Percentiles rank a stretch among this genome's conserved stretches.
Conservation (phyloP, 2,888 invertebrate species). For the Tipula lateralis region DNA sequence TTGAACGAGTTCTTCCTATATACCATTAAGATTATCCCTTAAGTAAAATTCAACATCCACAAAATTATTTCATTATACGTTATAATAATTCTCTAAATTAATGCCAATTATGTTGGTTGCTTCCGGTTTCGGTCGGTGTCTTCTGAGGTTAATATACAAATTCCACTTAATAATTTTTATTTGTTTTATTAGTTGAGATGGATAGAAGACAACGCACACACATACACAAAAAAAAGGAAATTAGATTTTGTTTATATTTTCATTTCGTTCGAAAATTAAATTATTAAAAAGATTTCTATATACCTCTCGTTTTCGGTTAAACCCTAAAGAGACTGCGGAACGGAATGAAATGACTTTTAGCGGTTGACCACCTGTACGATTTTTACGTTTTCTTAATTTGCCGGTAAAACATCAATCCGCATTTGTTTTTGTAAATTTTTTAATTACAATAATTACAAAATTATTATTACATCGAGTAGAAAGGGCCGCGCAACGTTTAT, state of each 20-base stretch:
- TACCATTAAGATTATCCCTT: background rate
- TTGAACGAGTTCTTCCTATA: too few species aligned
- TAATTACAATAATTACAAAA: background rate
- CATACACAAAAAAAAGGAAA: background rate
- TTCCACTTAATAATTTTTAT: slow-evolving; percentile 14
- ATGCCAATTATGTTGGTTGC: background rate
- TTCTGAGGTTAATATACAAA: background rate
- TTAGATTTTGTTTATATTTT: background rate
- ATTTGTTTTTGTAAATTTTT: background rate
- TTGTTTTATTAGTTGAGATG: slow-evolving; percentile 12
- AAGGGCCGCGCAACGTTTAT: background rate
- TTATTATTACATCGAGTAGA: background rate
- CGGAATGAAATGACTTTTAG: background rate
- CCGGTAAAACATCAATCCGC: background rate
- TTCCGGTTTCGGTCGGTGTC: slow-evolving; percentile 11
- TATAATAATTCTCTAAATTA: background rate
- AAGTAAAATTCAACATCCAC: background rate
- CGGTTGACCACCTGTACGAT: slow-evolving; percentile 1
- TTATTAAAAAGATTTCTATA: background rate
- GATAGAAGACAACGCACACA: background rate
- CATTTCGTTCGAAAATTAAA: background rate
- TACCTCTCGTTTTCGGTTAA: background rate
- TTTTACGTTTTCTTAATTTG: background rate
- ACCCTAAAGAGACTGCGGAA: background rate
- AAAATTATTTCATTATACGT: background rate